These are phyloP conservation scores for Hycleus phaleratus DNA, from an alignment of 1,140 invertebrate genomes.

Conservation along the genomic window DNA sequence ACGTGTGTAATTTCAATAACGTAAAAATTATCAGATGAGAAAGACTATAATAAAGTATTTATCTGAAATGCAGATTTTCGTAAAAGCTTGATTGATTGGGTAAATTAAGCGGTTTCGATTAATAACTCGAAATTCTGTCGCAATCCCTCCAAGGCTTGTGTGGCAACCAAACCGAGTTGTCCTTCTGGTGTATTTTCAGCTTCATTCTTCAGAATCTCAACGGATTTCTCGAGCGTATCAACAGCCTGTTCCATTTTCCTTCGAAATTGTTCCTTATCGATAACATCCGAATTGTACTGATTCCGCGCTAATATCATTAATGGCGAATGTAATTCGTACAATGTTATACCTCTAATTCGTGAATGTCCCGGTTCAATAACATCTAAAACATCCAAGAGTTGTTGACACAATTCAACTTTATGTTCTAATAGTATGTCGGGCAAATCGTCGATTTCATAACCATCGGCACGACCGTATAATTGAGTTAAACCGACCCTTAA, in stretches of 20 bases:
- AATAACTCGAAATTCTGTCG: slow-evolving; percentile 53
- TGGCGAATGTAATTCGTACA: slow-evolving; percentile 72
- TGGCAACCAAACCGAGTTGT: slow-evolving; percentile 54
- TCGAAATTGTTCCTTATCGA: slow-evolving; percentile 54
- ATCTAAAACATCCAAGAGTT: slow-evolving; percentile 59
- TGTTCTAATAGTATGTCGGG: slow-evolving; percentile 62
- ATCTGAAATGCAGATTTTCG: too few species aligned
- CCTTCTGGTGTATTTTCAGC: slow-evolving; percentile 61
- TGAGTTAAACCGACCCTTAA: slow-evolving; percentile 61
- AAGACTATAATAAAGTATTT: too few species aligned
- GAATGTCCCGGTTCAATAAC: slow-evolving; percentile 67
- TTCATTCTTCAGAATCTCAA: slow-evolving; percentile 58
- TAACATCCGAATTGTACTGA: slow-evolving; percentile 51
- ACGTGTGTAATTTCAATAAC: too few species aligned
- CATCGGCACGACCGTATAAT: slow-evolving; percentile 65
- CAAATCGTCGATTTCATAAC: slow-evolving; percentile 62
- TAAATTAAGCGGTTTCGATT: slow-evolving; percentile 23
- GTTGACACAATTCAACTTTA: slow-evolving; percentile 63
- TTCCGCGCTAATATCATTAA: slow-evolving; percentile 59
- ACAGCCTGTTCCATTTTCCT: slow-evolving; percentile 56
- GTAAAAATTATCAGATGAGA: too few species aligned
- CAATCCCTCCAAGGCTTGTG: slow-evolving; percentile 53
- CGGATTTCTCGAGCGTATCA: slow-evolving; percentile 49
- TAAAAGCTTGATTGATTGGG: too few species aligned
- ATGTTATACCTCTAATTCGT: slow-evolving; percentile 63